phyloP scores from a whole-genome alignment of 2,888 invertebrate species.

The Cantharis lateralis region DNA sequence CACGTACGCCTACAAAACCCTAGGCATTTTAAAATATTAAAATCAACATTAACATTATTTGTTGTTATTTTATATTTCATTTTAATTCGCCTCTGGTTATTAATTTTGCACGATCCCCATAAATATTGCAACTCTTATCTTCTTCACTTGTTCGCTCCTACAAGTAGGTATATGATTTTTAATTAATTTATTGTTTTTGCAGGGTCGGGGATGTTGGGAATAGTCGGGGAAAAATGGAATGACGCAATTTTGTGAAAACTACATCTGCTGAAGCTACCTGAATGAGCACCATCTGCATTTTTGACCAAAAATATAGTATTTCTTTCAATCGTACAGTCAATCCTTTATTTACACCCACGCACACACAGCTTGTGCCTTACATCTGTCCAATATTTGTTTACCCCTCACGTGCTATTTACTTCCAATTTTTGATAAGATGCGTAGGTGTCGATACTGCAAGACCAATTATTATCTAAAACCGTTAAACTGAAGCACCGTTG shows the following conservation, averaged over 20 bases:
- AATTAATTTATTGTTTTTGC: neutral
- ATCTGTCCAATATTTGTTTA: conserved; percentile 28
- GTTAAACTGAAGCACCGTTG: neutral
- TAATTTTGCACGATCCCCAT: conserved; percentile 29
- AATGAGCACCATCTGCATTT: conserved; percentile 43
- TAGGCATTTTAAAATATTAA: conserved; percentile 23
- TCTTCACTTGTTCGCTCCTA: neutral
- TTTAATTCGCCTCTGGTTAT: conserved; percentile 22
- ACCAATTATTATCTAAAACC: neutral
- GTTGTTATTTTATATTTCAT: conserved; percentile 31
- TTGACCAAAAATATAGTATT: conserved; percentile 47
- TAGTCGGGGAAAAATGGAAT: neutral
- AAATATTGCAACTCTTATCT: conserved; percentile 23
- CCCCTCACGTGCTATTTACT: conserved; percentile 30
- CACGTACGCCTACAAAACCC: conserved; percentile 27
- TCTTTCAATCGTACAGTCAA: conserved; percentile 40
- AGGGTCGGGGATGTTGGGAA: neutral
- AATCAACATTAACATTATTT: conserved; percentile 31
- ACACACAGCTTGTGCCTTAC: conserved; percentile 27
- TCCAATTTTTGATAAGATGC: conserved; percentile 28
- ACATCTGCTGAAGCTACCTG: conserved; percentile 39
- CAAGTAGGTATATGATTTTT: neutral
- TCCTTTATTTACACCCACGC: conserved; percentile 34
- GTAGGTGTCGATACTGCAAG: conserved; percentile 21
- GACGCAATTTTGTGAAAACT: neutral